Evolutionary conservation across 2,113 vertebrate genomes (phyloP), one percentile per base, ranked within the genome.

Genomic region (Nerophis lumbriciformis): DNA sequence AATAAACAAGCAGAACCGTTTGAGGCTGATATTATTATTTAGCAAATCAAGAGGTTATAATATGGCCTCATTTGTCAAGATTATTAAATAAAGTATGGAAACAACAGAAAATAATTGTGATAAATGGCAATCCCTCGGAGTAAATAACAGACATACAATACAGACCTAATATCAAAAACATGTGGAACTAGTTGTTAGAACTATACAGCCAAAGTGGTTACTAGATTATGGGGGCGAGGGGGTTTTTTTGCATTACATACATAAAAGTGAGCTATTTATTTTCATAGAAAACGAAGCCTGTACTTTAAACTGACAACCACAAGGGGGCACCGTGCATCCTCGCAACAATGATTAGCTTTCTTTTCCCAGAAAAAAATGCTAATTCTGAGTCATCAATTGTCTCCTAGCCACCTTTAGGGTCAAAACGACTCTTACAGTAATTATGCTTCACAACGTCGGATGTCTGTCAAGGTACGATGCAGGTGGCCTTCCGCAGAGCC

Each of bases 401-500:
- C 66, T 67, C 45, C 42, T 38, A 4, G 15, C 35, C 15, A n/a
- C 7, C 10, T 59, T 35, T 61, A 37, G 59, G 61, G 8, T 8
- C 5, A 2, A 38, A 38, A 38, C 37, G 37, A 39, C 1, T 39
- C 38, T 39, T 39, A 39, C 38, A 39, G 8, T 6, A 39, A 39
- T 39, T 6, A 39, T 39, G 38, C 38, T 39, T 39, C 10, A 42
- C 7, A 45, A 45, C 10, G 42, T 4, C 42, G 11, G 10, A 13
- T 44, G 8, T 50, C 50, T 44, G 10, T 94, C 85, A 99, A 35
- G 96, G 93, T 57, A 99, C 95, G 2, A 97, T 92, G 78, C 94
- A 96, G 0, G 94, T 93, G 70, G 94, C 97, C 86, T 99, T 99
- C 53, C 96, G 90, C 21, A 99, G 87, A 6, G 94, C 88, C 75